Evolutionary conservation across 1,140 invertebrate genomes (phyloP), one percentile per base, ranked within the genome.

Genomic region (Bicyclus anynana): DNA sequence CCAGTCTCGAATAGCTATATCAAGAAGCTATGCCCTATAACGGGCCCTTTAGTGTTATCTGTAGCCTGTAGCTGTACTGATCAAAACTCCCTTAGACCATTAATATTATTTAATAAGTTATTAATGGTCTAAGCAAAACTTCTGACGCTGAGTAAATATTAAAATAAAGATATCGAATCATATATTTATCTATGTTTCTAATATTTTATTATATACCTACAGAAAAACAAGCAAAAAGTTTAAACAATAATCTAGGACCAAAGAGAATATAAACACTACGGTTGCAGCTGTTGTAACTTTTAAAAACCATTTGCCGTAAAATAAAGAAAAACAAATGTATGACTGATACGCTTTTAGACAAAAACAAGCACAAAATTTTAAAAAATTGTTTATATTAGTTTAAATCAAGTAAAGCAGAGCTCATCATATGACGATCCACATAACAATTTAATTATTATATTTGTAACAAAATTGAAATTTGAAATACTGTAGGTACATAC

Each of bases 261-360:
- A 35, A 35, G n/a, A 10, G n/a, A 13, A 2, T 3, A 10, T 35
- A 35, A 35, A 12, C 9, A 35, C 2, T 13, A 12, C 9, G n/a
- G 33, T 35, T 35, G n/a, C 10, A 13, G 33, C 33, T 2, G 33
- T 13, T 35, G n/a, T 12, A 5, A 35, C 2, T 13, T 35, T 5
- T 5, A 12, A 13, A n/a, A 17, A 9, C 21, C 37, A 27, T 40
- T 53, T 27, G 9, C 40, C 38, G 44, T 61, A 77, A 71, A 77
- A 72, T 64, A 75, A 61, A 81, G 72, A 77, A 84, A 78, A 82
- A 74, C 65, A 77, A 80, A 75, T 74, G 55, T 70, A 70, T 75
- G 72, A 77, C 74, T 74, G 69, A 73, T 72, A 71, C 72, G 73
- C 61, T 60, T 77, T 82, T 80, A 74, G 77, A 76, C 71, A 82